Evolutionary conservation across 92 coral and sea anemone genomes (phyloP).

Genomic region (Palythoa heliodiscus): DNA sequence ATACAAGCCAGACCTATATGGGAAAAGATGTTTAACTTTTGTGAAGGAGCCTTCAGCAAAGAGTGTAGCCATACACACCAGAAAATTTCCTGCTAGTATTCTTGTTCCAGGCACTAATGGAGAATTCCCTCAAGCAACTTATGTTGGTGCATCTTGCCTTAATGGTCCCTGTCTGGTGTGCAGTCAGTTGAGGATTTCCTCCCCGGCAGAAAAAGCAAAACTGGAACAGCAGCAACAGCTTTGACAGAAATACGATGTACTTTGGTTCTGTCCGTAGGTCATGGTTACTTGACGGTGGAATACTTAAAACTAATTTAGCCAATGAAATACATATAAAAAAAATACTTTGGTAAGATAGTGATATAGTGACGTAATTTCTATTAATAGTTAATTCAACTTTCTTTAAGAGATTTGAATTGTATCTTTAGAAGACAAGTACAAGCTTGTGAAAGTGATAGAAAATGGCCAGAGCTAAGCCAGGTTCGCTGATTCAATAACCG

Average conservation of each 20-base stretch:
- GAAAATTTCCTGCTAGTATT: slow-evolving; percentile 55
- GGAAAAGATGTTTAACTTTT: slow-evolving; percentile 54
- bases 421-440: slow-evolving; percentile 52
- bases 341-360: too few relatives aligned
- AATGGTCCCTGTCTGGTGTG: slow-evolving; percentile 35
- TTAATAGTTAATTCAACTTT: too few relatives aligned
- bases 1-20: slow-evolving; percentile 58
- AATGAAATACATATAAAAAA: neutral
- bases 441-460: slow-evolving; percentile 44
- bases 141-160: slow-evolving; percentile 38
- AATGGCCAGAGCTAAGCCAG: slow-evolving; percentile 34
- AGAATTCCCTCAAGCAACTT: slow-evolving; percentile 25
- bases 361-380: too few relatives aligned
- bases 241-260: slow-evolving; percentile 18
- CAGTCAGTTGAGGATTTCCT: slow-evolving; percentile 37
- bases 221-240: slow-evolving; percentile 36
- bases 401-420: too few relatives aligned
- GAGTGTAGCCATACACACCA: slow-evolving; percentile 50
- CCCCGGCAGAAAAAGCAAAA: slow-evolving; percentile 45
- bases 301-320: slow-evolving; percentile 10
- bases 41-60: slow-evolving; percentile 56
- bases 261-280: slow-evolving; percentile 18
- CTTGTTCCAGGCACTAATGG: slow-evolving; percentile 41
- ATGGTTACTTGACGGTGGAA: slow-evolving; percentile 19
- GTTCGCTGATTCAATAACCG: too few relatives aligned